Evolutionary conservation across 35 echinoderm and acorn worm genomes (phyloP).

Genomic region (Ophiothrix spiculata): DNA sequence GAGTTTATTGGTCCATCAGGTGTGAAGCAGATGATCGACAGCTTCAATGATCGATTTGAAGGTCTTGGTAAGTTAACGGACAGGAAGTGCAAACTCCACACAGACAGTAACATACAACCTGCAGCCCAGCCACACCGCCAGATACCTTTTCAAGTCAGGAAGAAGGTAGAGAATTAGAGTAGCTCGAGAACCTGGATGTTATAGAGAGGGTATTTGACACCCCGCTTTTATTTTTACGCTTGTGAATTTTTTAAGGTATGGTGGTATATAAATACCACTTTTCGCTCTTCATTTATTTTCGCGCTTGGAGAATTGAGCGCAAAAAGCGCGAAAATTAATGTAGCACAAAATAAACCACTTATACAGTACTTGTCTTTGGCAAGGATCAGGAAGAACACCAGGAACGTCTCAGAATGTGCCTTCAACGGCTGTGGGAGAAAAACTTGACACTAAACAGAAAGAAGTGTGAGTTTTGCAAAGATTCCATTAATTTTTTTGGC

Average conservation of each 20-base stretch:
- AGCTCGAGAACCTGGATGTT: background rate
- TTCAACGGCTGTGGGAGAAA: constrained; percentile 43
- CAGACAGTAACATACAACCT: constrained; percentile 34
- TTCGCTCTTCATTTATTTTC: too few relatives aligned
- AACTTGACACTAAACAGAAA: constrained; percentile 51
- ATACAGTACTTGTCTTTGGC: constrained; percentile 38
- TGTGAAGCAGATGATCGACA: too few relatives aligned
- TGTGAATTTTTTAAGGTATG: too few relatives aligned
- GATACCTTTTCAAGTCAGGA: constrained; percentile 59
- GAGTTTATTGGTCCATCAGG: too few relatives aligned
- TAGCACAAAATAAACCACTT: too few relatives aligned
- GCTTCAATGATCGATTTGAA: too few relatives aligned
- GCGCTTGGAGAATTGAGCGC: too few relatives aligned
- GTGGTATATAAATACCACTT: too few relatives aligned
- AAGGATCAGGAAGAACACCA: constrained; percentile 13
- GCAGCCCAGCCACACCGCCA: constrained; percentile 57
- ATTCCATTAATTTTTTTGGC: constrained; percentile 47
- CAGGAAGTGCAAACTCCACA: constrained; percentile 54
- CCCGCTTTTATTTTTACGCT: too few relatives aligned
- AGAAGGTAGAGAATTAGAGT: constrained; percentile 42
- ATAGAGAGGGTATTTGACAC: too few relatives aligned
- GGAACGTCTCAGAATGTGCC: background rate
- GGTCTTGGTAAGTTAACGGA: too few relatives aligned
- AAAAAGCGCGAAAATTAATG: too few relatives aligned
- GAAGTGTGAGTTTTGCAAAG: constrained; percentile 55